phyloP scores from a whole-genome alignment of 2,113 vertebrate species.

The Ceyx melanurus region DNA sequence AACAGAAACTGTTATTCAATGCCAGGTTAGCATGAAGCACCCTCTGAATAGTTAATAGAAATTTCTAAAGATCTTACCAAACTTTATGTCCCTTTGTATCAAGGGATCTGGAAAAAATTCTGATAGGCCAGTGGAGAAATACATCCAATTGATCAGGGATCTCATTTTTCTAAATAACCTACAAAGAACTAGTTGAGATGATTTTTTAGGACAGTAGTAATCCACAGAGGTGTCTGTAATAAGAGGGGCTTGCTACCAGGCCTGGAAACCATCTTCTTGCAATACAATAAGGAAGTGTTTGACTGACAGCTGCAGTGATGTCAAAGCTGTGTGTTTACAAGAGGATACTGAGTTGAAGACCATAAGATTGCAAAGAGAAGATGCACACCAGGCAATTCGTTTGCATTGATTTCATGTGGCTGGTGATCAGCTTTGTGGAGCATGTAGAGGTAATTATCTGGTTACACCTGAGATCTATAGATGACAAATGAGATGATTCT shows the following conservation, averaged over 20 bases:
- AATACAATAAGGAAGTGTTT: not conserved
- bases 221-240: not conserved
- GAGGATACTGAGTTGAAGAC: not conserved
- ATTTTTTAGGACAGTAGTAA: not conserved
- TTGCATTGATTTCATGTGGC: not conserved
- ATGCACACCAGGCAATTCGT: accelerated
- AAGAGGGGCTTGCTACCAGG: not conserved
- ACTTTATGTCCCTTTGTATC: not conserved
- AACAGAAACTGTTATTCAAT: not conserved
- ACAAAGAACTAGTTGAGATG: not conserved
- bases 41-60: not conserved
- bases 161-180: not conserved
- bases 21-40: not conserved
- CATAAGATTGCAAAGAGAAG: not conserved
- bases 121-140: not conserved
- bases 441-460: not conserved
- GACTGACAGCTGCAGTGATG: not conserved
- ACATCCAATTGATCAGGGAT: not conserved
- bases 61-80: not conserved
- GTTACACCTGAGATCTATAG: not conserved
- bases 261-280: not conserved
- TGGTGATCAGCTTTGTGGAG: not conserved
- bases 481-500: not conserved
- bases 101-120: not conserved
- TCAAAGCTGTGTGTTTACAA: not conserved